These are phyloP conservation scores for Beaufortia kweichowensis DNA, from an alignment of 2,113 vertebrate genomes.

Conservation along the genomic window DNA sequence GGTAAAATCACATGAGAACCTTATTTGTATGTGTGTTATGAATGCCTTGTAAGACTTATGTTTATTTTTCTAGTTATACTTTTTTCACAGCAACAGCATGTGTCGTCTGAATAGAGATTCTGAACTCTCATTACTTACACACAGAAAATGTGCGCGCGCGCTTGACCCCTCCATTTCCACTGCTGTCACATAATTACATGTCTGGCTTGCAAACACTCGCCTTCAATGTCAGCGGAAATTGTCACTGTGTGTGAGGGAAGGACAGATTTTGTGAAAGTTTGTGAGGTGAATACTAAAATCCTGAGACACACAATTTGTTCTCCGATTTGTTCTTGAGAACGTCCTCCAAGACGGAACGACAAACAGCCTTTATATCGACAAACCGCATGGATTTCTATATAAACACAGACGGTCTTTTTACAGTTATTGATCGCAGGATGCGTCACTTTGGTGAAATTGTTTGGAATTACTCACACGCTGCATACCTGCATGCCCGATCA, in stretches of 20 bases:
- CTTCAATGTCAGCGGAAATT: conserved; percentile 51
- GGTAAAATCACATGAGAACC: too few relatives aligned
- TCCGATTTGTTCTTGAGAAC: conserved; percentile 13
- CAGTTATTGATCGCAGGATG: not conserved
- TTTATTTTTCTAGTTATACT: conserved; percentile 32
- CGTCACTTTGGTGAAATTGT: not conserved
- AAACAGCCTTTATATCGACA: conserved; percentile 6
- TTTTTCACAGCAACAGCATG: conserved; percentile 54
- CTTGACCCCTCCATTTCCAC: conserved; percentile 45
- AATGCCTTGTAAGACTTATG: conserved; percentile 54
- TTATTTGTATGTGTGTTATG: conserved; percentile 48
- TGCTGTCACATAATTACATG: conserved; percentile 60
- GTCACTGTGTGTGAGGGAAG: conserved; percentile 26
- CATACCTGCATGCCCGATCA: too few relatives aligned
- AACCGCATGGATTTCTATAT: not conserved
- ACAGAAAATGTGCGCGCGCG: not conserved
- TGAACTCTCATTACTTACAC: conserved; percentile 53
- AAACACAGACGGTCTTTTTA: not conserved
- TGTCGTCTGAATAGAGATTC: conserved; percentile 48
- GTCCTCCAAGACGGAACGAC: not conserved
- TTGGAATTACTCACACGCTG: not conserved
- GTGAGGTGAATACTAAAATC: conserved; percentile 39
- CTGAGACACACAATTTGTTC: not conserved
- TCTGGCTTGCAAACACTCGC: conserved; percentile 57
- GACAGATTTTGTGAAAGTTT: conserved; percentile 30